Percentiles rank a stretch among this genome's conserved stretches.
Conservation (phyloP, 2,113 vertebrate species). For the Ceyx melanurus region DNA sequence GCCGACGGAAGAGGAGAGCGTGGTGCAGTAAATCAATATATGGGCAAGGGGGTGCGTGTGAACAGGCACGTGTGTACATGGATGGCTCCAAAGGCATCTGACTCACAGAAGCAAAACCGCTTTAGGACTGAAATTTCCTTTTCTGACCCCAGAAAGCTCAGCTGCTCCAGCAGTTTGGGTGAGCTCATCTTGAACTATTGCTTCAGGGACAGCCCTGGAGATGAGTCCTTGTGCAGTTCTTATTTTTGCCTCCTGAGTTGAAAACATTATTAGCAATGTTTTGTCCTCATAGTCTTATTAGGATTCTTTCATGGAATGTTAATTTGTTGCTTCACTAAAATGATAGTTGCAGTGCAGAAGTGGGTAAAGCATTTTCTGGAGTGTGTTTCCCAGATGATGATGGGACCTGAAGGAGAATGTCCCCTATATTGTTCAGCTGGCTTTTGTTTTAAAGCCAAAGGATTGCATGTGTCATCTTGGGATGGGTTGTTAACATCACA, state of each 20-base stretch:
- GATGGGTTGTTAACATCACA: conserved; percentile 23
- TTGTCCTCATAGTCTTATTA: neutral
- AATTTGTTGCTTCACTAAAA: neutral
- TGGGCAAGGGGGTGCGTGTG: neutral
- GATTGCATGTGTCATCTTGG: conserved; percentile 40
- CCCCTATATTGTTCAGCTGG: neutral
- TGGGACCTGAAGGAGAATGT: neutral
- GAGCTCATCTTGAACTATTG: neutral
- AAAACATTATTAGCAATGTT: neutral
- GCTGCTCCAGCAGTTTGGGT: neutral
- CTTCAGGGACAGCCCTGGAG: neutral
- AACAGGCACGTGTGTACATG: neutral
- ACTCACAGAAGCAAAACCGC: neutral
- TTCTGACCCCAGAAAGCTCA: conserved; percentile 14
- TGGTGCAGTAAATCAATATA: neutral
- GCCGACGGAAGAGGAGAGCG: neutral
- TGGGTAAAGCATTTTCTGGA: neutral
- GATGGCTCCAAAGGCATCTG: neutral
- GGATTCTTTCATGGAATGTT: neutral
- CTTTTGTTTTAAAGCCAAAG: conserved; percentile 20
- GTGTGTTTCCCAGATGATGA: neutral
- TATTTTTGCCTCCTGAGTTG: neutral
- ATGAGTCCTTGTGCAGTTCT: neutral
- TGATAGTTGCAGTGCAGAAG: neutral
- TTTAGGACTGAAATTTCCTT: neutral